Evolutionary conservation across 2,888 invertebrate genomes (phyloP).

Genomic region (Torymus aiolomorphi): DNA sequence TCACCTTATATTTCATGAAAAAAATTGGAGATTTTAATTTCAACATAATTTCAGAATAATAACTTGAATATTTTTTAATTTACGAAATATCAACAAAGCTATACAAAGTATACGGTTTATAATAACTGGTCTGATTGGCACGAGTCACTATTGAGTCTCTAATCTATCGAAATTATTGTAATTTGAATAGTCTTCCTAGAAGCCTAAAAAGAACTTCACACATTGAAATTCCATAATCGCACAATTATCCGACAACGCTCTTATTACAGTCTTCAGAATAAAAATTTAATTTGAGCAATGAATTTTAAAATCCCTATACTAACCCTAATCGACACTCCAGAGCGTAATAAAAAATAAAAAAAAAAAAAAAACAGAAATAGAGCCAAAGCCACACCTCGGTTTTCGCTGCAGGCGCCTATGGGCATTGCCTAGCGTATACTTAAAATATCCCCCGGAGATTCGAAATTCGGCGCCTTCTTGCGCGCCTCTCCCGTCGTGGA

Average conservation of each 20-base stretch:
- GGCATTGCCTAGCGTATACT: not conserved
- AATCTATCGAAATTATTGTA: too few relatives aligned
- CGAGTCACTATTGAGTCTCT: too few relatives aligned
- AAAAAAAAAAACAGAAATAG: not conserved
- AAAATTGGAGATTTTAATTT: too few relatives aligned
- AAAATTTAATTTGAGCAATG: slow-evolving; percentile 17
- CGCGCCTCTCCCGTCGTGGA: not conserved
- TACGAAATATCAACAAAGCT: too few relatives aligned
- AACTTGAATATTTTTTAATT: too few relatives aligned
- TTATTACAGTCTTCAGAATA: not conserved
- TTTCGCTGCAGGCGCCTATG: not conserved
- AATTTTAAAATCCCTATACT: slow-evolving; percentile 5
- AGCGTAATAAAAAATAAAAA: not conserved
- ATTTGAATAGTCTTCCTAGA: too few relatives aligned
- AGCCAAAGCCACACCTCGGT: not conserved
- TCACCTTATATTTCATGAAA: too few relatives aligned
- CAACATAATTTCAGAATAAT: too few relatives aligned
- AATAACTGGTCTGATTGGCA: too few relatives aligned
- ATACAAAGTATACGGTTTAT: too few relatives aligned
- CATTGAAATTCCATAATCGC: not conserved
- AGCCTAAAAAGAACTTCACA: too few relatives aligned
- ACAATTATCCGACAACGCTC: not conserved
- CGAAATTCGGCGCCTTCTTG: slow-evolving; percentile 15
- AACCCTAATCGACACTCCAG: not conserved
- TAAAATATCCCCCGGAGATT: slow-evolving; percentile 9